These are phyloP conservation scores for Nymphalis io DNA, from an alignment of 1,140 invertebrate species.

Conservation along the genomic window DNA sequence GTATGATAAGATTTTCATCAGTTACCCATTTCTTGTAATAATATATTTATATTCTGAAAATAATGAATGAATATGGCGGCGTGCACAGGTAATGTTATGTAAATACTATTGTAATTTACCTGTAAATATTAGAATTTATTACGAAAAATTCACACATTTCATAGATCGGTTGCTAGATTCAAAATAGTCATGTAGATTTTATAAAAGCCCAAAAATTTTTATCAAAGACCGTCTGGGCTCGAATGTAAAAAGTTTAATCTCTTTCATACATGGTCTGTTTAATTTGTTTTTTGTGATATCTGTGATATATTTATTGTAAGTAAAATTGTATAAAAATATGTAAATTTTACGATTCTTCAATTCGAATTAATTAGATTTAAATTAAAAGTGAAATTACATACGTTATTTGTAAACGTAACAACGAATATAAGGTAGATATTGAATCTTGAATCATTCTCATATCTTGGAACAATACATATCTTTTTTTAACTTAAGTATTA, in stretches of 20 bases:
- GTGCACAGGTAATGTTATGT: slow-evolving; percentile 41
- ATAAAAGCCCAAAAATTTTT: slow-evolving; percentile 41
- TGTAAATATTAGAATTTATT: slow-evolving; percentile 63
- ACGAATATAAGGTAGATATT: slow-evolving; percentile 39
- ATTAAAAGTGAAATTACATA: slow-evolving; percentile 26
- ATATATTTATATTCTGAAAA: neutral
- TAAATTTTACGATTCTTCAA: slow-evolving; percentile 59
- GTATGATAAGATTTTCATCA: neutral
- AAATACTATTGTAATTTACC: slow-evolving; percentile 62
- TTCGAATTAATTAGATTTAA: slow-evolving; percentile 46
- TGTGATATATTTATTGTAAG: slow-evolving; percentile 81
- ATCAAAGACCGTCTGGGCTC: slow-evolving; percentile 42
- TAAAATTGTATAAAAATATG: slow-evolving; percentile 59
- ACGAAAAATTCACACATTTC: slow-evolving; percentile 46
- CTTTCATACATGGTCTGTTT: slow-evolving; percentile 46
- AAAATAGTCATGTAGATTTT: slow-evolving; percentile 59
- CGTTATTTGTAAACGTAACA: slow-evolving; percentile 23
- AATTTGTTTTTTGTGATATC: slow-evolving; percentile 73
- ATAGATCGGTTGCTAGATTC: slow-evolving; percentile 65
- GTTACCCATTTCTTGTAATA: neutral
- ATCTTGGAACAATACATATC: slow-evolving; percentile 76
- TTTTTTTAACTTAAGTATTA: slow-evolving; percentile 48
- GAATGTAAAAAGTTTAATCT: slow-evolving; percentile 47
- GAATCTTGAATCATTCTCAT: slow-evolving; percentile 55
- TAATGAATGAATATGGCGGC: slow-evolving; percentile 20